Percentiles rank a stretch among this genome's conserved stretches.
These are phyloP conservation scores for Pipistrellus pygmaeus DNA, from an alignment of 2,797 vertebrate species.

Conservation along the genomic window DNA sequence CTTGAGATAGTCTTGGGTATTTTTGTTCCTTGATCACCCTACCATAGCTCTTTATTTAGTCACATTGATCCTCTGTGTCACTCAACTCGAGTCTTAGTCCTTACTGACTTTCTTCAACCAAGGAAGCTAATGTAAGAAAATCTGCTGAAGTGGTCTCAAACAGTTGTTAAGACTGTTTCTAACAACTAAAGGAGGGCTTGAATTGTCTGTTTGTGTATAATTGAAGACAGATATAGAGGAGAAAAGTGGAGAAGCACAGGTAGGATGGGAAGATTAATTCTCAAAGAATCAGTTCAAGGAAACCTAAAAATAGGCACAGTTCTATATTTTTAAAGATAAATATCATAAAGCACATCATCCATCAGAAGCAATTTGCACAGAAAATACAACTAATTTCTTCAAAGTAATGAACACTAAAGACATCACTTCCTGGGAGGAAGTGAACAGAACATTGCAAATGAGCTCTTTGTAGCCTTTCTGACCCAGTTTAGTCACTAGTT, in stretches of 20 bases:
- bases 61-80: neutral
- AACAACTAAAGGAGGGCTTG: neutral
- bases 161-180: neutral
- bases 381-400: conserved; percentile 55
- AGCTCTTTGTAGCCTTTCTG: conserved; percentile 47
- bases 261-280: neutral
- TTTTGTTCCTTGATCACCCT: neutral
- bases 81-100: neutral
- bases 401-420: conserved; percentile 52
- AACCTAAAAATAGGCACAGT: neutral
- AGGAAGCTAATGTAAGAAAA: neutral
- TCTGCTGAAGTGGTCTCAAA: neutral
- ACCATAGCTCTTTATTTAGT: neutral
- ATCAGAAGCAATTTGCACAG: neutral
- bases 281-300: neutral
- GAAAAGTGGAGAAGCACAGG: neutral
- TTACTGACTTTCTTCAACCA: neutral
- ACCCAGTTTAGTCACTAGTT: conserved; percentile 76
- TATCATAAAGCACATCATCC: neutral
- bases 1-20: neutral
- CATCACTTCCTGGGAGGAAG: conserved; percentile 13
- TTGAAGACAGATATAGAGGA: neutral
- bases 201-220: neutral
- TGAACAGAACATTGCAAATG: neutral
- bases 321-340: neutral